A percentile compares a stretch with the other conserved stretches of the same genome.
Evolutionary conservation across 2,888 invertebrate species (phyloP).

Genomic region (Drosophila kambysellisi): DNA sequence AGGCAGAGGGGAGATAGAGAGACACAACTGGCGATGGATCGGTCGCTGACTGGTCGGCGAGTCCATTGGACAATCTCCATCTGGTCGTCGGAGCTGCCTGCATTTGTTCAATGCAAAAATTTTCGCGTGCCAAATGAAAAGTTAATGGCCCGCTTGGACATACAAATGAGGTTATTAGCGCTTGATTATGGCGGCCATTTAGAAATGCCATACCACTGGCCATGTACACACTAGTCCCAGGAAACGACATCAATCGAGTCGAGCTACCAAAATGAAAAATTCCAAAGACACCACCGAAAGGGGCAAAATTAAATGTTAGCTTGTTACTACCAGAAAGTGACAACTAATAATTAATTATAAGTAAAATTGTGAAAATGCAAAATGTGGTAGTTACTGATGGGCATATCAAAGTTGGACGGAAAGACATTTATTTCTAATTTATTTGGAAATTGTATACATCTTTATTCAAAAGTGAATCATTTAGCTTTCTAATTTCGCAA

Average conservation of each 20-base stretch:
- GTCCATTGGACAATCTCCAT: slow-evolving; percentile 46
- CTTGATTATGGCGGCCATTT: slow-evolving; percentile 74
- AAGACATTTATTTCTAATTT: not conserved
- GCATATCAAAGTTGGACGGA: not conserved
- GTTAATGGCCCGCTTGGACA: slow-evolving; percentile 69
- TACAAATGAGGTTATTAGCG: slow-evolving; percentile 80
- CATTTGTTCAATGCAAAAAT: slow-evolving; percentile 43
- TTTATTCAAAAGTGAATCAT: not conserved
- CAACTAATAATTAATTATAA: not conserved
- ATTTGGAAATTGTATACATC: not conserved
- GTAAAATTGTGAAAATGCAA: not conserved
- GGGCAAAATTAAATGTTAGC: slow-evolving; percentile 7
- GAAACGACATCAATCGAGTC: slow-evolving; percentile 27
- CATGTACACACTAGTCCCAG: slow-evolving; percentile 6
- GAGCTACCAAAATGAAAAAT: slow-evolving; percentile 21
- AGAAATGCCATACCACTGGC: slow-evolving; percentile 48
- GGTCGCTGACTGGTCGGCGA: slow-evolving; percentile 46
- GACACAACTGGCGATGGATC: slow-evolving; percentile 52
- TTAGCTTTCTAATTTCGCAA: not conserved
- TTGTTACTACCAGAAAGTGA: slow-evolving; percentile 6
- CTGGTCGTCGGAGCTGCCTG: slow-evolving; percentile 26
- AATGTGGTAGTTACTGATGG: not conserved
- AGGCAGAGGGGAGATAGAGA: slow-evolving; percentile 1
- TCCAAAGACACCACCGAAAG: slow-evolving; percentile 12
- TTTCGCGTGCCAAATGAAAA: slow-evolving; percentile 73